Conservation (phyloP, 2,113 vertebrate species). For the Malurus alboscapulatus region DNA sequence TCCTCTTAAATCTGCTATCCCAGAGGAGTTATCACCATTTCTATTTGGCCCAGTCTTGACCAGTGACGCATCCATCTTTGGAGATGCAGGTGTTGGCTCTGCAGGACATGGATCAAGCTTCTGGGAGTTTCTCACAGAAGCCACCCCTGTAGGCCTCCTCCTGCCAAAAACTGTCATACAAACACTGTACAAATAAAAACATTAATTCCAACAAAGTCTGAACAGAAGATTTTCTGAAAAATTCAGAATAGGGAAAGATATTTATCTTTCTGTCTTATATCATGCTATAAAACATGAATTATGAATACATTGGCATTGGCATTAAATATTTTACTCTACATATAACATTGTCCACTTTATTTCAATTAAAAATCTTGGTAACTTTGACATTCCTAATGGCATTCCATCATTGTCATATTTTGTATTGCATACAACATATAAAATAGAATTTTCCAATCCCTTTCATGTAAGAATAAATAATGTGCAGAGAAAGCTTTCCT, state of each 20-base stretch:
- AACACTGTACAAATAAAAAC: neutral
- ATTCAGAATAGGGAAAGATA: neutral
- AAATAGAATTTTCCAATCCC: neutral
- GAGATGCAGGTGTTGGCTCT: neutral
- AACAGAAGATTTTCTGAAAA: neutral
- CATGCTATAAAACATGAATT: neutral
- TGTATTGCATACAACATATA: neutral
- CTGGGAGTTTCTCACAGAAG: neutral
- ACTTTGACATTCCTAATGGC: neutral
- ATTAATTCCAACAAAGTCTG: neutral
- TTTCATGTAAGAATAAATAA: neutral
- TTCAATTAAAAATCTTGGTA: neutral
- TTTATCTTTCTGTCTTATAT: neutral
- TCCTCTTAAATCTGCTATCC: neutral
- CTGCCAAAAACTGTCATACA: neutral
- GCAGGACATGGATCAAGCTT: neutral
- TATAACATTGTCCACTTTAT: neutral
- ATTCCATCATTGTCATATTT: neutral
- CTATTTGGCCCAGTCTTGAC: neutral
- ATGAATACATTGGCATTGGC: neutral
- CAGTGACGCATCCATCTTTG: accelerated
- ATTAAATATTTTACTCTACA: neutral
- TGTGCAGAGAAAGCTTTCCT: neutral
- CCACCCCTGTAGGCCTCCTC: neutral
- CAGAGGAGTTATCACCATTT: neutral